A percentile compares a stretch with the other conserved stretches of the same genome.
phyloP scores from a whole-genome alignment of 2,888 invertebrate species.

The Mythimna impura region DNA sequence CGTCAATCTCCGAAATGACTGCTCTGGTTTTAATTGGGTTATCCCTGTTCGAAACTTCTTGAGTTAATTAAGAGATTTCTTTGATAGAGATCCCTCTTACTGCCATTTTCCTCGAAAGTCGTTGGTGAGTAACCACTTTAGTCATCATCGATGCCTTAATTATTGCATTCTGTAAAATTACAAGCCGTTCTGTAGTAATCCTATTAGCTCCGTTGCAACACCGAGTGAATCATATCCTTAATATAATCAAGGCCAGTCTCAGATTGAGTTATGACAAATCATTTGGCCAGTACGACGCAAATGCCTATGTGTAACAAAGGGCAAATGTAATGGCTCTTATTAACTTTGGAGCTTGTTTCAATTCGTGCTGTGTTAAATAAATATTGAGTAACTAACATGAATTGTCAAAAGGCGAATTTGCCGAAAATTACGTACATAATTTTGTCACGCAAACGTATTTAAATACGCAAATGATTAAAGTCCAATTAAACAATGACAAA shows the following conservation, averaged over 20 bases:
- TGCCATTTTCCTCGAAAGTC: slow-evolving; percentile 21
- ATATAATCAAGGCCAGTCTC: slow-evolving; percentile 71
- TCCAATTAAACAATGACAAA: slow-evolving; percentile 25
- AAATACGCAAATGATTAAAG: slow-evolving; percentile 29
- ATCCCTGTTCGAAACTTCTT: slow-evolving; percentile 34
- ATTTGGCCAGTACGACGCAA: slow-evolving; percentile 67
- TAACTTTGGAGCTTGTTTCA: slow-evolving; percentile 60
- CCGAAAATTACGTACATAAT: slow-evolving; percentile 24
- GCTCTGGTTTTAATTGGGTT: slow-evolving; percentile 56
- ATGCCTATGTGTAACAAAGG: slow-evolving; percentile 68
- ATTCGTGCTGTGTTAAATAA: slow-evolving; percentile 54
- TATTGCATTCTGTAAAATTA: slow-evolving; percentile 43
- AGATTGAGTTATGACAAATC: slow-evolving; percentile 72
- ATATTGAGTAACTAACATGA: slow-evolving; percentile 54
- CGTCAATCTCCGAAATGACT: slow-evolving; percentile 51
- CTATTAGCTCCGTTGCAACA: slow-evolving; percentile 59
- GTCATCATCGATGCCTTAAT: slow-evolving; percentile 51
- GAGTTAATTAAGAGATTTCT: slow-evolving; percentile 35
- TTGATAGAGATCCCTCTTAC: slow-evolving; percentile 9
- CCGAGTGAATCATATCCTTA: slow-evolving; percentile 73
- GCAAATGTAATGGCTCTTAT: slow-evolving; percentile 66
- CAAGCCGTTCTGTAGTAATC: slow-evolving; percentile 58
- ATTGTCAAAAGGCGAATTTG: slow-evolving; percentile 26
- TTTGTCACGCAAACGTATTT: slow-evolving; percentile 42
- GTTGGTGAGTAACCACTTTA: slow-evolving; percentile 41